A percentile compares a stretch with the other conserved stretches of the same genome.
phyloP scores from a whole-genome alignment of 2,888 invertebrate species.

The Euphydryas editha region DNA sequence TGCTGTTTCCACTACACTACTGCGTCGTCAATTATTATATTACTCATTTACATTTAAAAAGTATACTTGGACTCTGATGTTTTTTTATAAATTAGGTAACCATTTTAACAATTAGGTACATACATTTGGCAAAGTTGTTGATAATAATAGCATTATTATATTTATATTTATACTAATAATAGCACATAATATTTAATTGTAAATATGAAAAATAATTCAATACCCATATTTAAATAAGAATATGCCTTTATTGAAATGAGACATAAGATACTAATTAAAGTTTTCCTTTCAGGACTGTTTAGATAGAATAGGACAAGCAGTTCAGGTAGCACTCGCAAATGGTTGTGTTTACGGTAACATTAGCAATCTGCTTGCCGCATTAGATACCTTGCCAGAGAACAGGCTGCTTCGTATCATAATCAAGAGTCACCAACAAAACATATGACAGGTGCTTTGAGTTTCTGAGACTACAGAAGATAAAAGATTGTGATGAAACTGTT shows the following conservation, averaged over 20 bases:
- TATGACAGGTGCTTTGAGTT: slow-evolving; percentile 55
- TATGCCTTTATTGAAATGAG: neutral
- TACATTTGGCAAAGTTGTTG: too few species aligned
- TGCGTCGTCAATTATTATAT: too few species aligned
- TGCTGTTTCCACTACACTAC: too few species aligned
- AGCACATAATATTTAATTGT: too few species aligned
- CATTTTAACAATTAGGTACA: too few species aligned
- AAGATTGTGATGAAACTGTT: neutral
- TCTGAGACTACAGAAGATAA: neutral
- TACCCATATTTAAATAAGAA: too few species aligned
- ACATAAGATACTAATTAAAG: slow-evolving; percentile 1
- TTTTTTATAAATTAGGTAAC: too few species aligned
- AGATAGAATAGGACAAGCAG: slow-evolving; percentile 92
- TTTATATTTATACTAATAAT: too few species aligned
- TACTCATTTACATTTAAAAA: too few species aligned
- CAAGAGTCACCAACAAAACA: slow-evolving; percentile 81
- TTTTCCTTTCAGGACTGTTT: slow-evolving; percentile 82
- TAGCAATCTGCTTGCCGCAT: slow-evolving; percentile 85
- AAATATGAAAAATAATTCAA: too few species aligned
- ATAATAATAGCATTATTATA: too few species aligned
- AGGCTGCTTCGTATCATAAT: slow-evolving; percentile 86
- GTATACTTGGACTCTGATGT: too few species aligned
- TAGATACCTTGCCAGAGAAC: slow-evolving; percentile 86
- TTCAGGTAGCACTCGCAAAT: slow-evolving; percentile 91
- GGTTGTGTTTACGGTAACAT: slow-evolving; percentile 92